Evolutionary conservation across 2,888 invertebrate species (phyloP).

Genomic region (Xanthia togata): DNA sequence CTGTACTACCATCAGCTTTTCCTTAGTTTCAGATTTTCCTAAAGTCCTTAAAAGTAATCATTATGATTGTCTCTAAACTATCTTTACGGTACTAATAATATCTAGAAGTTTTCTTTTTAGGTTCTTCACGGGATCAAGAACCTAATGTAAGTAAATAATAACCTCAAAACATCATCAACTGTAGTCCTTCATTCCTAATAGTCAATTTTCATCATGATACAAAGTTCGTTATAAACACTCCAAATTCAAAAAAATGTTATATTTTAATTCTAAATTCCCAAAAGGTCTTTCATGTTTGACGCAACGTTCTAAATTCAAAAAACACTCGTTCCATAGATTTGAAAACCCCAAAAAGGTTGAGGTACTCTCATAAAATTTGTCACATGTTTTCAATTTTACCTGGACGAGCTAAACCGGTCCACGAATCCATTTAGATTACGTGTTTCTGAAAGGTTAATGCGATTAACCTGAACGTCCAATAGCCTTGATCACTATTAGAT

Average conservation of each 20-base stretch:
- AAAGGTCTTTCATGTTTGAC: background rate
- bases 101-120: background rate
- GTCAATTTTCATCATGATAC: background rate
- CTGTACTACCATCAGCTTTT: too few relatives aligned
- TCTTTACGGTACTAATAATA: background rate
- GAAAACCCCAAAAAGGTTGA: background rate
- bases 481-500: constrained; percentile 43
- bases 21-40: background rate
- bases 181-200: too few relatives aligned
- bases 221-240: background rate
- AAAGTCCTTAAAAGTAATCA: background rate
- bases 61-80: background rate
- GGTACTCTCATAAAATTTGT: background rate
- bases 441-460: constrained; percentile 56
- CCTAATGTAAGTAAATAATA: background rate
- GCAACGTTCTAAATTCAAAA: background rate
- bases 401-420: constrained; percentile 41
- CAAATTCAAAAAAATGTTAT: background rate
- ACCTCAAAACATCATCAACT: background rate
- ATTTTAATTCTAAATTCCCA: background rate
- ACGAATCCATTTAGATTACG: constrained; percentile 59
- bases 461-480: constrained; percentile 44
- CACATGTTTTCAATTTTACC: constrained; percentile 40
- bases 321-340: background rate
- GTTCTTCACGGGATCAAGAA: background rate